Percentiles rank a stretch among this genome's conserved stretches.
phyloP scores from a whole-genome alignment of 2,113 vertebrate species.

The Rhinoptilus africanus region DNA sequence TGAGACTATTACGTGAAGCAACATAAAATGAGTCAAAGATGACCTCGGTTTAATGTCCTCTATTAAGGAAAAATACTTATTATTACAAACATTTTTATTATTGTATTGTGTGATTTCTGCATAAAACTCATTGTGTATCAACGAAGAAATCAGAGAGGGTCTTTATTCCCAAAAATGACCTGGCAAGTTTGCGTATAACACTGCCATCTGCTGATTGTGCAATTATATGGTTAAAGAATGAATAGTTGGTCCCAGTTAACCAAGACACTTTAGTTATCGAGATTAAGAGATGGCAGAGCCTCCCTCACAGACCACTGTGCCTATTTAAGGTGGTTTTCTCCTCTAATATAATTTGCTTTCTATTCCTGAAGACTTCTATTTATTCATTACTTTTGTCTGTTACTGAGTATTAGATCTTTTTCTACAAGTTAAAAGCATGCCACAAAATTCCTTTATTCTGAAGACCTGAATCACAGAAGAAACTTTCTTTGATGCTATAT shows the following conservation, averaged over 20 bases:
- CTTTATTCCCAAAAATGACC: background rate
- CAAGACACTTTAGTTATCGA: background rate
- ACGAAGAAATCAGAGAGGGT: background rate
- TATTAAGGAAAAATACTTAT: background rate
- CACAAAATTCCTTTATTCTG: background rate
- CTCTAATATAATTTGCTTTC: background rate
- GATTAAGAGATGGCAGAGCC: background rate
- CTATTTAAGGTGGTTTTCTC: background rate
- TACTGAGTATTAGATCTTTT: background rate
- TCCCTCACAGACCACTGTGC: background rate
- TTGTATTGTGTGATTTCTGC: background rate
- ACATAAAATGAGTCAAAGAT: background rate
- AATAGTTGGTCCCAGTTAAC: background rate
- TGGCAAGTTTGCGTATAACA: background rate
- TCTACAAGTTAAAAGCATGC: background rate
- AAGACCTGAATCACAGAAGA: background rate
- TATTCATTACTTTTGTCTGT: background rate
- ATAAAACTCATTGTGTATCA: background rate
- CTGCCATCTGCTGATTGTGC: constrained; percentile 45
- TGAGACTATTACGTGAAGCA: background rate
- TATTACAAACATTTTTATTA: background rate
- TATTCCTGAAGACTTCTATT: background rate
- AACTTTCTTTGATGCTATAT: background rate
- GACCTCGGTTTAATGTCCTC: background rate
- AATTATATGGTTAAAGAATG: background rate